Evolutionary conservation across 2,888 invertebrate species (phyloP).

Genomic region (Cataglyphis altisquamis): DNA sequence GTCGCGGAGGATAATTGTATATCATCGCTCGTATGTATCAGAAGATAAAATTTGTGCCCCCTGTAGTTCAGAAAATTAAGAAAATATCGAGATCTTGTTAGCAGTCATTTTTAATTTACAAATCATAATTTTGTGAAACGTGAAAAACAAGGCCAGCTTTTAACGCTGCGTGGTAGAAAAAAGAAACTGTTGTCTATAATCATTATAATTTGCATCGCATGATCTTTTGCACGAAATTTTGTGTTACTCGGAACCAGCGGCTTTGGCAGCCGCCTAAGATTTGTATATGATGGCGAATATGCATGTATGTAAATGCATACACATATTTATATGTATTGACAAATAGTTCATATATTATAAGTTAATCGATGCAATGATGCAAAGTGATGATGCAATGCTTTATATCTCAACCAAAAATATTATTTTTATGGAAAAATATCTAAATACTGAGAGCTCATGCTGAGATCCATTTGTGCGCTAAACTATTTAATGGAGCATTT

Average conservation of each 20-base stretch:
- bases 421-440: constrained; percentile 42
- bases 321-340: constrained; percentile 17
- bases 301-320: constrained; percentile 9
- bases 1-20: not conserved
- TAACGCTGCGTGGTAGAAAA: not conserved
- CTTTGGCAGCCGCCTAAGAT: constrained; percentile 37
- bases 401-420: constrained; percentile 19
- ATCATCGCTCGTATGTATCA: not conserved
- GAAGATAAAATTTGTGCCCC: not conserved
- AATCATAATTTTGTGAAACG: not conserved
- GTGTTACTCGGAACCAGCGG: constrained; percentile 18
- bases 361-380: not conserved
- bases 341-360: constrained; percentile 64
- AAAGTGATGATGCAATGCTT: not conserved
- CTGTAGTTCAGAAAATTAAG: not conserved
- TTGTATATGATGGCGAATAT: constrained; percentile 32
- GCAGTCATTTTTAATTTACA: not conserved
- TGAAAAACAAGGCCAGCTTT: not conserved
- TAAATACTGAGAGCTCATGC: constrained; percentile 56
- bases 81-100: not conserved
- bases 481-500: constrained; percentile 21
- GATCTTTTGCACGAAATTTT: not conserved
- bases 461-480: constrained; percentile 52
- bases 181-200: not conserved
- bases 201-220: not conserved